Conservation (phyloP, 2,888 invertebrate species). For the Lepidocyrtinus sp. region DNA sequence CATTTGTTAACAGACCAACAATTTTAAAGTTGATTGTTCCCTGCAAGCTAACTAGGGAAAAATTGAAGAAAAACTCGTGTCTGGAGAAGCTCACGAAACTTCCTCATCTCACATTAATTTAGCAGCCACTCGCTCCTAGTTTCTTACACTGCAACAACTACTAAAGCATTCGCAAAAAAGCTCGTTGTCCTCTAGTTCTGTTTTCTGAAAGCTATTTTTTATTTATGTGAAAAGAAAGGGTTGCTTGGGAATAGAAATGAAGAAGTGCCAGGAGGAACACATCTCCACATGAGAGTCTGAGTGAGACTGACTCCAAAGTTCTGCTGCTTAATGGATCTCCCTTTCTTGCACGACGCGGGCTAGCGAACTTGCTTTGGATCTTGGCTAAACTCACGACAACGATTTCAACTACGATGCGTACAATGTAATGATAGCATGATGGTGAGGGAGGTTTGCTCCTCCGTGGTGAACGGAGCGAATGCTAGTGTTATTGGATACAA, state of each 20-base stretch:
- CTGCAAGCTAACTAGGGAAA: too few species aligned
- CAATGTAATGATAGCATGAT: neutral
- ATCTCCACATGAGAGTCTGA: conserved; percentile 59
- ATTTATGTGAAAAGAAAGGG: neutral
- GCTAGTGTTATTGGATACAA: neutral
- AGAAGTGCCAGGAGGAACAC: conserved; percentile 35
- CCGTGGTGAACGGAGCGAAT: neutral
- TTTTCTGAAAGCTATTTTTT: neutral
- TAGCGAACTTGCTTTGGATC: neutral
- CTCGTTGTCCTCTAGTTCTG: neutral
- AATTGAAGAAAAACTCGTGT: too few species aligned
- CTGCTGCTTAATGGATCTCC: conserved; percentile 58
- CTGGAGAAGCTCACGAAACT: too few species aligned
- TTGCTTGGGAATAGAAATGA: conserved; percentile 1
- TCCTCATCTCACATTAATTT: conserved; percentile 1
- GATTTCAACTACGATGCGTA: neutral
- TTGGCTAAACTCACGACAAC: conserved; percentile 1
- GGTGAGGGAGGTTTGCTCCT: neutral
- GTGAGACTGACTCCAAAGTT: conserved; percentile 57
- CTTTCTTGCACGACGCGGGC: conserved; percentile 42
- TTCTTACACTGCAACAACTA: neutral
- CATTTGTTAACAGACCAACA: neutral
- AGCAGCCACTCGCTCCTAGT: conserved; percentile 1
- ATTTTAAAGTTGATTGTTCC: too few species aligned
- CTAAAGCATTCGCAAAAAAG: conserved; percentile 7